Base-by-base conservation (phyloP, 2,888 invertebrate genomes). In the Dasypolia templi region DNA sequence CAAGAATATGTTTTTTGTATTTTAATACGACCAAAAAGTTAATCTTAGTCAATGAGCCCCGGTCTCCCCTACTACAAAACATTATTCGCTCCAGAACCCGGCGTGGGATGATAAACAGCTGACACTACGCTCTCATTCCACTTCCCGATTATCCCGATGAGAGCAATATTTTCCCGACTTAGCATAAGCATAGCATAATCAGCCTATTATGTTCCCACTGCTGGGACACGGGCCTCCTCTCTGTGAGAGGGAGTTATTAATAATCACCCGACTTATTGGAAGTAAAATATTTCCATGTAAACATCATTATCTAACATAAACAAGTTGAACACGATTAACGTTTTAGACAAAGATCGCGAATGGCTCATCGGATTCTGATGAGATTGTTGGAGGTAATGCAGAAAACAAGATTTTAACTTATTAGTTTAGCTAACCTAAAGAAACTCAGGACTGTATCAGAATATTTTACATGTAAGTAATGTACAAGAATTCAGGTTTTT, bases 91-190 rank as follows among this genome's bases (percentile, higher is more conserved):
- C 67, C 77, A 86, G 61, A 77, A 72, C 76, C 29, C 71, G 44
- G 79, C 86, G 85, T 85, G 85, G 85, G 85, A 85, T 67, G 73
- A 86, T 42, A 61, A 59, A 66, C 83, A 84, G 81, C 84, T 82
- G 85, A 76, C 82, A 84, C 46, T 22, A 17, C 61, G 69, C 58
- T 84, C 72, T 72, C 76, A 81, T 75, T 70, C 56, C 81, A 72
- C 53, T 84, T 84, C 67, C 49, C 68, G 67, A 71, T 81, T 39
- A 73, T 56, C 32, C 63, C 22, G 35, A 70, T 72, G 58, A 22
- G 42, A 42, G 64, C 32, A 32, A 81, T 63, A 61, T 81, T 66
- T 62, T 46, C 3, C 26, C n/a, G 7, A 58, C n/a, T n/a, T n/a
- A n/a, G n/a, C n/a, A n/a, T n/a, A n/a, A n/a, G n/a, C n/a, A n/a